phyloP scores from a whole-genome alignment of 2,797 vertebrate species.

The Neopelma chrysocephalum region DNA sequence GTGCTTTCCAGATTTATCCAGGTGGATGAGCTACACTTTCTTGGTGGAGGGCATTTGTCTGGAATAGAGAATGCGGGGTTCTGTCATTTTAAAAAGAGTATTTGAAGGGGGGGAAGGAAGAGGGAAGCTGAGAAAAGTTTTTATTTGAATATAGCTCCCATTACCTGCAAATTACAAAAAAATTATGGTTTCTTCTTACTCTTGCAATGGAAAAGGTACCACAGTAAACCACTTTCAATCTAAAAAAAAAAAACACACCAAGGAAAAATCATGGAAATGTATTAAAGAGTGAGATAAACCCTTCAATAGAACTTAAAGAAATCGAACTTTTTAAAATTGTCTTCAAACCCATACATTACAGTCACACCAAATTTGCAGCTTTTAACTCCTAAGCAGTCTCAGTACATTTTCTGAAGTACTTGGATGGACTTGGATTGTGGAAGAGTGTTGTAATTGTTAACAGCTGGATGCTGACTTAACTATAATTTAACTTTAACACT shows the following conservation, averaged over 20 bases:
- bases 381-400: background rate
- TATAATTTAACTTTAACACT: background rate
- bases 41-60: background rate
- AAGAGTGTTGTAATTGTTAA: background rate
- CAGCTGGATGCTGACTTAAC: background rate
- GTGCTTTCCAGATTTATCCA: background rate
- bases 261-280: background rate
- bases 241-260: background rate
- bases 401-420: background rate
- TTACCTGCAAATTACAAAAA: background rate
- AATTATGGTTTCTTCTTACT: rapidly evolving
- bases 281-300: background rate
- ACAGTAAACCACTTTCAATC: background rate
- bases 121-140: background rate
- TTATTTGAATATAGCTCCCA: background rate
- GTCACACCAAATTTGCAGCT: background rate
- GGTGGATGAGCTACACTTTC: background rate
- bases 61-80: background rate
- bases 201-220: background rate
- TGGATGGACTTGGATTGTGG: background rate
- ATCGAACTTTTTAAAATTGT: background rate
- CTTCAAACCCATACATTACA: background rate
- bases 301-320: background rate
- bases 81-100: background rate
- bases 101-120: rapidly evolving